A percentile compares a stretch with the other conserved stretches of the same genome.
phyloP scores from a whole-genome alignment of 2,113 vertebrate genomes.

The Hylia prasina region DNA sequence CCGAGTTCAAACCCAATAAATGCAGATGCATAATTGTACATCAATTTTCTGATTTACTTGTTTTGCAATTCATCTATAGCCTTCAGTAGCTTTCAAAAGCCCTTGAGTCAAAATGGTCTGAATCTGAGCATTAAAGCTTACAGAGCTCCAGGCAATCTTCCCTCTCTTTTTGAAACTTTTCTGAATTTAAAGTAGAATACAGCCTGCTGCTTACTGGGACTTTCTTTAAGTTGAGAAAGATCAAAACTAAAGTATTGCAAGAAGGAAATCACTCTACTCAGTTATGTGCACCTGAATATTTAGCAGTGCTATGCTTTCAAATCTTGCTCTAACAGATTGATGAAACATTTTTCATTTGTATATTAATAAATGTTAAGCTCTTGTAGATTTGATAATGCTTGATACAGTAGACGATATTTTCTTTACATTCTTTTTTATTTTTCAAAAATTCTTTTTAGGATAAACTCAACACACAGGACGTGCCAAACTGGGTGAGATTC shows the following conservation, averaged over 20 bases:
- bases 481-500: neutral
- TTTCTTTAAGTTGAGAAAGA: neutral
- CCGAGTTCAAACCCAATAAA: constrained; percentile 17
- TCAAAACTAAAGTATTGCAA: neutral
- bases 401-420: neutral
- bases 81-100: neutral
- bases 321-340: neutral
- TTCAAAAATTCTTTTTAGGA: neutral
- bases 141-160: neutral
- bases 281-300: neutral
- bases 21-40: constrained; percentile 26
- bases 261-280: neutral
- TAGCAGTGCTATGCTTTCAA: neutral
- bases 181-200: neutral
- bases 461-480: neutral
- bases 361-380: neutral
- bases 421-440: accelerated
- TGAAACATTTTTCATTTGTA: neutral
- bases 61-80: neutral
- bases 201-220: neutral
- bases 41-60: constrained; percentile 8
- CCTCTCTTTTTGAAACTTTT: neutral
- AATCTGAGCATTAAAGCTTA: neutral
- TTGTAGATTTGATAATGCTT: neutral
- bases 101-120: neutral